These are phyloP conservation scores for Perognathus longimembris DNA, from an alignment of 2,113 vertebrate species.

Conservation along the genomic window DNA sequence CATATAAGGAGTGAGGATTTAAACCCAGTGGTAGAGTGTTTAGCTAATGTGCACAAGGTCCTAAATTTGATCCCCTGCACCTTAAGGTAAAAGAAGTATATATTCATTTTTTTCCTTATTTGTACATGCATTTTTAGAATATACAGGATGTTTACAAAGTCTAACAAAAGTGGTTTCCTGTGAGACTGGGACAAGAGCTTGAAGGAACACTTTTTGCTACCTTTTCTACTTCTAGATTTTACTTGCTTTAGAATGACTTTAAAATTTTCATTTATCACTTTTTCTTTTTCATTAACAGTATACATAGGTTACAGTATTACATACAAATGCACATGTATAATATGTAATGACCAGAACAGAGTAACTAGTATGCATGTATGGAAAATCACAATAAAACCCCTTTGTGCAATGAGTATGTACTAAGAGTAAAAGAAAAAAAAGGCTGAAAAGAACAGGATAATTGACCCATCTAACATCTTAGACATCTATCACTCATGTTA, in stretches of 20 bases:
- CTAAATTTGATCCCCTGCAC: too few relatives aligned
- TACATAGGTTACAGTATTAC: background rate
- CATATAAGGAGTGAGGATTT: too few relatives aligned
- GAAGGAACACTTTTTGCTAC: background rate
- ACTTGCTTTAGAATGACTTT: too few relatives aligned
- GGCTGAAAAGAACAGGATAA: background rate
- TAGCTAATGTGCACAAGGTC: too few relatives aligned
- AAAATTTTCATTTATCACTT: too few relatives aligned
- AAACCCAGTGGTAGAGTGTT: background rate
- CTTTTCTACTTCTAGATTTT: conserved; percentile 10
- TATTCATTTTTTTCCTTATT: background rate
- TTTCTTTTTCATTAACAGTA: background rate
- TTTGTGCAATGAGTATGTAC: too few relatives aligned
- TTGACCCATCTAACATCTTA: background rate
- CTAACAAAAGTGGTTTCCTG: background rate
- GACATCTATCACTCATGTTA: background rate
- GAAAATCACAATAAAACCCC: too few relatives aligned
- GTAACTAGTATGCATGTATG: too few relatives aligned
- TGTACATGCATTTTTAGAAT: background rate
- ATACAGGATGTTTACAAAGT: background rate
- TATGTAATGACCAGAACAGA: background rate
- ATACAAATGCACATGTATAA: too few relatives aligned
- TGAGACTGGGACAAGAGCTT: background rate
- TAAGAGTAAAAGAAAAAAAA: too few relatives aligned
- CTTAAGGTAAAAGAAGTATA: background rate